Evolutionary conservation across 1,140 invertebrate genomes (phyloP), one percentile per base, ranked within the genome.

Genomic region (Dermatophagoides farinae): DNA sequence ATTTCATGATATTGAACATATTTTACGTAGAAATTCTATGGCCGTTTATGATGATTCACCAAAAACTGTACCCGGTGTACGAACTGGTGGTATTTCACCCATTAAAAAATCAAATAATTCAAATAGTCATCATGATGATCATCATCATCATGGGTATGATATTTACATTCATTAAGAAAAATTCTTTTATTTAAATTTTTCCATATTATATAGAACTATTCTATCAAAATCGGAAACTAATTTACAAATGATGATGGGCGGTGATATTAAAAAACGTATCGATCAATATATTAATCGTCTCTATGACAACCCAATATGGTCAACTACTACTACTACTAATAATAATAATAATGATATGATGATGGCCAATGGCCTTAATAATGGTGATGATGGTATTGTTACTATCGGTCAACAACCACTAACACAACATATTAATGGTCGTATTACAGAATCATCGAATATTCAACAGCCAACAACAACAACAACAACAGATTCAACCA

Each of bases 1-100:
- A 57, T 16, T 57, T 39, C 57, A 12, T 54, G 5, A 14, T n/a
- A 18, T 47, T 51, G n/a, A 50, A 39, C 25, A 37, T 20, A 40
- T 40, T 62, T 18, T 23, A 50, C 10, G 14, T 9, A 6, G 51
- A 61, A 40, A 44, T 64, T 1, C 25, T 61, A 12, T 16, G 44
- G 16, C 31, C 14, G 9, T 38, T 23, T 62, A 54, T 41, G 37
- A 63, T 37, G 49, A 50, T 16, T 51, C 14, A 23, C 62, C 62
- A 1, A 61, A 57, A 58, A 64, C 62, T 2, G 62, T 64, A 8
- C 62, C 62, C 8, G 62, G 62, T 44, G 60, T 64, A 14, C 31
- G 62, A 18, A 64, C 59, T 14, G 52, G 62, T 20, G 62, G 62
- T 14, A 57, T 64, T 16, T 61, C 62, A 20, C 62, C 62, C 0